Evolutionary conservation across 2,888 invertebrate genomes (phyloP).

Genomic region (Tuberolachnus salignus): DNA sequence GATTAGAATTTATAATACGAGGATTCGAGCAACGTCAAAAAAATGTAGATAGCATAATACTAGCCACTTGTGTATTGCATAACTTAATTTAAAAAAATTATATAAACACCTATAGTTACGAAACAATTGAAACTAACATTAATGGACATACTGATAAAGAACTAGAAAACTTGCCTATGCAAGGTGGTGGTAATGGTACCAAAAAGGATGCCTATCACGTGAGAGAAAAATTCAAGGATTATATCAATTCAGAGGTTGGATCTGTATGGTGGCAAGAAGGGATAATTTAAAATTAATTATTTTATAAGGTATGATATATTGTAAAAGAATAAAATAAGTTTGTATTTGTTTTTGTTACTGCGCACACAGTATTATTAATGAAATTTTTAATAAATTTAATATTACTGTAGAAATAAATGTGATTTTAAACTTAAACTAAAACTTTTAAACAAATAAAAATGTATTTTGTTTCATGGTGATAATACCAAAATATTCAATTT

Average conservation of each 20-base stretch:
- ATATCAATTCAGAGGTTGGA: constrained; percentile 25
- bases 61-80: constrained; percentile 15
- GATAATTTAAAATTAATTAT: constrained; percentile 13
- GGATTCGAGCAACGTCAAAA: no score
- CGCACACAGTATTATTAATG: no score
- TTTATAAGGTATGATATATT: constrained; percentile 8
- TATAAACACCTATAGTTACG: constrained; percentile 12
- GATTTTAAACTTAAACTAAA: no score
- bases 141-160: constrained; percentile 22
- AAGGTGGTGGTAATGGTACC: constrained; percentile 20
- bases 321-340: not conserved
- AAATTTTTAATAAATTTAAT: no score
- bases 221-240: constrained; percentile 15
- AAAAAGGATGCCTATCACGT: constrained; percentile 1
- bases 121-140: constrained; percentile 18
- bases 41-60: constrained; percentile 22
- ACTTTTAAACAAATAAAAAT: no score
- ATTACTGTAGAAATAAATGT: no score
- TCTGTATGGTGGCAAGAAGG: constrained; percentile 30
- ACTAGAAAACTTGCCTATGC: constrained; percentile 18
- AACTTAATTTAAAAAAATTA: constrained; percentile 23
- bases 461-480: no score
- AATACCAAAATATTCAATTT: no score
- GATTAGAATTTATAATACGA: no score
- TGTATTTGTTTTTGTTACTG: constrained; percentile 2